Evolutionary conservation across 2,888 invertebrate species (phyloP).

Genomic region (Microctonus brassicae): DNA sequence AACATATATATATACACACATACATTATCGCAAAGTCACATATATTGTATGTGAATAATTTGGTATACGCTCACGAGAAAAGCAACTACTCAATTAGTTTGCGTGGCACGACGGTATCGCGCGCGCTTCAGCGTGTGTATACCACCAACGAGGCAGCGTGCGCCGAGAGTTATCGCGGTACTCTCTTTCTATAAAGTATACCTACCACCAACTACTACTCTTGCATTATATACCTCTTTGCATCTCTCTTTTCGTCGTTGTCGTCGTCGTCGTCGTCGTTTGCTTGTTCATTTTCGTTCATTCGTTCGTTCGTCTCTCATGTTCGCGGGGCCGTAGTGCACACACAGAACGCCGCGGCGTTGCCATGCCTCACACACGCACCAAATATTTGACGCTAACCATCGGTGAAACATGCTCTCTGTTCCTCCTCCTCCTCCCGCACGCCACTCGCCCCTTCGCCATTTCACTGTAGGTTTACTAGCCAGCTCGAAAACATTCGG

Average conservation of each 20-base stretch:
- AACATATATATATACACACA: neutral
- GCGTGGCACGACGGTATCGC: conserved; percentile 59
- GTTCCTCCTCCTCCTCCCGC: conserved; percentile 21
- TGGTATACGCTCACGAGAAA: conserved; percentile 46
- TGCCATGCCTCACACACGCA: conserved; percentile 66
- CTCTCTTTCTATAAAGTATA: neutral
- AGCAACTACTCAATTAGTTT: conserved; percentile 64
- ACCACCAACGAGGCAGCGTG: conserved; percentile 32
- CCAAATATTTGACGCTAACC: conserved; percentile 69
- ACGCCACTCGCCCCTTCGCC: conserved; percentile 24
- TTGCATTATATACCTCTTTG: neutral
- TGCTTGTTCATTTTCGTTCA: neutral
- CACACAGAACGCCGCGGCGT: conserved; percentile 53
- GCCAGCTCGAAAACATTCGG: conserved; percentile 66
- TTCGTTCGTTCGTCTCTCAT: conserved; percentile 10
- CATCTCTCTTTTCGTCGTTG: neutral
- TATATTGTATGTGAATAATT: neutral
- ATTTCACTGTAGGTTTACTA: conserved; percentile 58
- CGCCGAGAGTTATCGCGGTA: conserved; percentile 4
- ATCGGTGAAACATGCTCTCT: conserved; percentile 63
- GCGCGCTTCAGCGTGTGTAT: conserved; percentile 38
- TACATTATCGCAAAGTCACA: neutral
- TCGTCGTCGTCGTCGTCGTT: neutral
- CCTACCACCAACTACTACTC: too few relatives aligned
- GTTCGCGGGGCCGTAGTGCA: conserved; percentile 27